Evolutionary conservation across 2,113 vertebrate species (phyloP).

Genomic region (Mirounga angustirostris): DNA sequence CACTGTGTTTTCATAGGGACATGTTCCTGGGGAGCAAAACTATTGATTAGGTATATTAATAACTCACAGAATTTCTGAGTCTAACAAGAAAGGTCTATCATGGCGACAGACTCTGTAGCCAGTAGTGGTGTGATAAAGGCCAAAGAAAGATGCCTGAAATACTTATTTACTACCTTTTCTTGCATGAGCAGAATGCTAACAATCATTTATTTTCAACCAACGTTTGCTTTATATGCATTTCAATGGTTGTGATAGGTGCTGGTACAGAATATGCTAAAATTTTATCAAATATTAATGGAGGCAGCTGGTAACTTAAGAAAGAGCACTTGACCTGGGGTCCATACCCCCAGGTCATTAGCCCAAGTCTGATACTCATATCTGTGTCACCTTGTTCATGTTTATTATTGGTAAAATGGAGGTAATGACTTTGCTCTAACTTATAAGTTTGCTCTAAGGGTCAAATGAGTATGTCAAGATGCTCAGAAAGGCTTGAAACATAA

Average conservation of each 20-base stretch:
- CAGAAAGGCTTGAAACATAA: slow-evolving; percentile 33
- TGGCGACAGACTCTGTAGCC: neutral
- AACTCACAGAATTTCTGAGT: slow-evolving; percentile 11
- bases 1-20: neutral
- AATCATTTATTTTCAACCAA: slow-evolving; percentile 23
- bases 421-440: neutral
- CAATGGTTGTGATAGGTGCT: neutral
- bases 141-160: slow-evolving; percentile 31
- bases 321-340: slow-evolving; percentile 15
- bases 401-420: neutral
- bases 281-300: neutral
- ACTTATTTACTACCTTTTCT: neutral
- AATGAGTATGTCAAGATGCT: slow-evolving; percentile 31
- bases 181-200: neutral
- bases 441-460: slow-evolving; percentile 23
- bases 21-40: neutral
- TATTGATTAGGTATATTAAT: slow-evolving; percentile 32
- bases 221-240: slow-evolving; percentile 21
- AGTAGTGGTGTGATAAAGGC: neutral
- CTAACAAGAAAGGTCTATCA: neutral
- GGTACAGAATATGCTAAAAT: slow-evolving; percentile 32
- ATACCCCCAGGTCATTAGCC: neutral
- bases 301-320: neutral
- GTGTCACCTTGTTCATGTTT: neutral
- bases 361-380: slow-evolving; percentile 5